Base-by-base conservation (phyloP, 2,113 vertebrate species). In the Galemys pyrenaicus region DNA sequence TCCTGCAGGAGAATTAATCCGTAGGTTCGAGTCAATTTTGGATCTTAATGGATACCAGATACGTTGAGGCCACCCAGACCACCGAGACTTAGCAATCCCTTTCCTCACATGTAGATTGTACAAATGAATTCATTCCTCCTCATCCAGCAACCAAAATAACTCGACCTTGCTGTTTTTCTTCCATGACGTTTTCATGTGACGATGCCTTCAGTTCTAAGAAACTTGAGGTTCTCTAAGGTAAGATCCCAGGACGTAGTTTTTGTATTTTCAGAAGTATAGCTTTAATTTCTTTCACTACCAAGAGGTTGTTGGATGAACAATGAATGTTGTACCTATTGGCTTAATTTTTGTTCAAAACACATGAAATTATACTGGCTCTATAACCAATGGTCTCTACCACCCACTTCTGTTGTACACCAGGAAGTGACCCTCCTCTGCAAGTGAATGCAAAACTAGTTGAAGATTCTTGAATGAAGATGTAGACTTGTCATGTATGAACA, bases 1-100 rank as follows among this genome's bases (percentile, higher is more conserved):
- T 98, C 98, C 98, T 98, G 98, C 97, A 98, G 96, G 91, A 97
- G 98, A 98, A 98, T 98, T 98, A 98, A 98, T 98, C 97, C 95
- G 91, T 95, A 96, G 97, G 97, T 98, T 98, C 68, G 96, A 97
- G 94, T 98, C 96, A 98, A 98, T 91, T 97, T 98, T 93, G 98
- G 96, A 95, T 97, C 97, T 94, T 98, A 99, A 98, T 98, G 97
- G 98, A 98, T 98, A 95, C 97, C 97, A 98, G 98, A 97, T 97
- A 90, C 96, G 75, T 88, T 73, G 74, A 97, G 98, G 97, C 97
- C 98, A 98, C 98, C 98, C 98, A 98, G 98, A 96, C 94, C 74
- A 98, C 44, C 65, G 60, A 37, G 95, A 83, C 71, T 95, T 58
- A 93, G 64, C 64, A 92, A 30, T 84, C 94, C 26, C n/a, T 41